Base-by-base conservation (phyloP, 1,140 invertebrate species). In the Saccostrea echinata region DNA sequence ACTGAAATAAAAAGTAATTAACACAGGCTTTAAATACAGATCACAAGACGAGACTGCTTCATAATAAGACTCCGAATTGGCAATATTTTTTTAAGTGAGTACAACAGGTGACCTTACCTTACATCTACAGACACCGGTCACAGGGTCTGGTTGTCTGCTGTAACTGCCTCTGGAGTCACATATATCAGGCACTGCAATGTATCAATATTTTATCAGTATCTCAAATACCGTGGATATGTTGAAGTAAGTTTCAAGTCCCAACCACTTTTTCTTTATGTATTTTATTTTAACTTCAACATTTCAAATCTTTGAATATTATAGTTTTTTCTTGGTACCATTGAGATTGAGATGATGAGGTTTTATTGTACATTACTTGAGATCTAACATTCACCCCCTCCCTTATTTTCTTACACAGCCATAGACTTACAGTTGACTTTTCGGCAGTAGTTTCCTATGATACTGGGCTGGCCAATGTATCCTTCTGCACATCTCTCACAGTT, bases 401-500 rank as follows among this genome's bases (percentile, higher is more conserved):
- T 43, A 6, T 3, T 43, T 43, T 43, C 35, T 43, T 43, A 57
- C 12, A 16, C n/a, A 57, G 55, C 21, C 4, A 57, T 57, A 35
- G 21, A 86, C 85, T 86, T 53, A 86, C 71, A 33, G 51, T 35
- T 52, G 24, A 80, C 68, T 80, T 33, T 24, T 4, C 53, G 30
- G 12, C 95, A 95, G 86, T 92, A 94, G 87, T 93, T 91, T 87
- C 93, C 93, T 68, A 92, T 91, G 24, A 89, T 86, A 13, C 89
- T 71, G 24, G 94, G 94, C 71, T 94, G 92, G 6, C 94, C 94
- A 33, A 86, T 82, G 87, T 92, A 94, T 11, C 93, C 93, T 88
- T 88, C 83, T 1, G 88, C 81, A 91, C 94, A 93, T 92, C 91
- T 92, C 90, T 95, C 93, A 95, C 99, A 99, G 71, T 97, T 96